Evolutionary conservation across 2,797 vertebrate species (phyloP).

Genomic region (Microctenopoma stevenorrisi): DNA sequence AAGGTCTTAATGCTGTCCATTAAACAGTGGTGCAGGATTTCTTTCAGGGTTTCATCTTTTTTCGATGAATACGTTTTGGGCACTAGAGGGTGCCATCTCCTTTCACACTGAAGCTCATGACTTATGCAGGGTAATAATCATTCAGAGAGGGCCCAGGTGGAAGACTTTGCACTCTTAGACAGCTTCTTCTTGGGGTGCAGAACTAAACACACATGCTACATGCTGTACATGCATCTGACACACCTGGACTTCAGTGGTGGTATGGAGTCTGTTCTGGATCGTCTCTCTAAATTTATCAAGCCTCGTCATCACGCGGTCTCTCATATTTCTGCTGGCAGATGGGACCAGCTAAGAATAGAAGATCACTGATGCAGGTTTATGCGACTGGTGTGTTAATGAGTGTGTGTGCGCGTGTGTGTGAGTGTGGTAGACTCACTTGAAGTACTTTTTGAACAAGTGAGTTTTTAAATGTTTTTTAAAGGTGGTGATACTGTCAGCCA

Average conservation of each 20-base stretch:
- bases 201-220: no score
- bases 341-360: constrained; percentile 73
- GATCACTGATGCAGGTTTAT: constrained; percentile 73
- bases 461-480: no score
- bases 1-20: no score
- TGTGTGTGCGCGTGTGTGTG: no score
- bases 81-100: no score
- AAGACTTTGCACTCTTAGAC: background rate
- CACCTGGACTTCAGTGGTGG: constrained; percentile 30
- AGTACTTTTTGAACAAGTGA: no score
- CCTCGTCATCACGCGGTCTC: constrained; percentile 42
- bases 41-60: no score
- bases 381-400: constrained; percentile 9
- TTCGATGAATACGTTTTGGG: no score
- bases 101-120: background rate
- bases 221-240: constrained; percentile 10
- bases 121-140: background rate
- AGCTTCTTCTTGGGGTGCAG: background rate
- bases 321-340: constrained; percentile 73
- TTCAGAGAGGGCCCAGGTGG: background rate
- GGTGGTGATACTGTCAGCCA: no score
- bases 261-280: constrained; percentile 39
- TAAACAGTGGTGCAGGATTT: no score
- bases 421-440: no score
- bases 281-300: constrained; percentile 71